Evolutionary conservation across 2,113 vertebrate species (phyloP).

Genomic region (Rhinoptilus africanus): DNA sequence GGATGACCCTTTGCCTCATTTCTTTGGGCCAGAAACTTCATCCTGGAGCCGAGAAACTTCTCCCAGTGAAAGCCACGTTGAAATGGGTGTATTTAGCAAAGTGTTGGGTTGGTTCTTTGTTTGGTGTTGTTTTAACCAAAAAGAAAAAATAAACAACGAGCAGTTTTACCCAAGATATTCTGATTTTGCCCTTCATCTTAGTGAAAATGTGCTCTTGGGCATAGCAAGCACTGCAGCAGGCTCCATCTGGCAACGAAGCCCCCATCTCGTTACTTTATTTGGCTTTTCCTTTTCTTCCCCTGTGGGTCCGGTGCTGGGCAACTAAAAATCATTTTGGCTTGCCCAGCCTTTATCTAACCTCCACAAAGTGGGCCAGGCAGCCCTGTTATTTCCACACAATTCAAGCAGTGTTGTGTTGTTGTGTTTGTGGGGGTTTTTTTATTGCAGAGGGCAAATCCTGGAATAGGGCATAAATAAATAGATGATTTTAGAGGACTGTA

Average conservation of each 20-base stretch:
- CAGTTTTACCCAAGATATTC: background rate
- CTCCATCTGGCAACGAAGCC: background rate
- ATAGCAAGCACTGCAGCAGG: background rate
- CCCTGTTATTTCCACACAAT: constrained; percentile 25
- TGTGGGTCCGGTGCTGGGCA: background rate
- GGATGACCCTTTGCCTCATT: background rate
- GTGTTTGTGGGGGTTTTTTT: background rate
- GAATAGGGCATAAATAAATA: constrained; percentile 73
- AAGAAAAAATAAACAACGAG: background rate
- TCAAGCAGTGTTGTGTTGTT: constrained; percentile 21
- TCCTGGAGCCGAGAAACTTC: background rate
- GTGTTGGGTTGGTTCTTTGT: too few relatives aligned
- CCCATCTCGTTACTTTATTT: background rate
- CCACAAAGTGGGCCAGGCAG: background rate
- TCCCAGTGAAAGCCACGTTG: background rate
- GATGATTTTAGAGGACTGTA: constrained; percentile 71
- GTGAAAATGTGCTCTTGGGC: background rate
- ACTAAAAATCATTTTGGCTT: constrained; percentile 33
- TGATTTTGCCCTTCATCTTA: background rate
- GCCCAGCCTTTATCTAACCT: constrained; percentile 39
- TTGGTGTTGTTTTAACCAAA: background rate
- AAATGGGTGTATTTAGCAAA: background rate
- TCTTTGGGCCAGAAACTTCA: background rate
- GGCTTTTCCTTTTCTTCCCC: constrained; percentile 12
- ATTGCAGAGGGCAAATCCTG: constrained; percentile 59